A percentile compares a stretch with the other conserved stretches of the same genome.
Conservation (phyloP, 2,888 invertebrate species). For the Leucania comma region DNA sequence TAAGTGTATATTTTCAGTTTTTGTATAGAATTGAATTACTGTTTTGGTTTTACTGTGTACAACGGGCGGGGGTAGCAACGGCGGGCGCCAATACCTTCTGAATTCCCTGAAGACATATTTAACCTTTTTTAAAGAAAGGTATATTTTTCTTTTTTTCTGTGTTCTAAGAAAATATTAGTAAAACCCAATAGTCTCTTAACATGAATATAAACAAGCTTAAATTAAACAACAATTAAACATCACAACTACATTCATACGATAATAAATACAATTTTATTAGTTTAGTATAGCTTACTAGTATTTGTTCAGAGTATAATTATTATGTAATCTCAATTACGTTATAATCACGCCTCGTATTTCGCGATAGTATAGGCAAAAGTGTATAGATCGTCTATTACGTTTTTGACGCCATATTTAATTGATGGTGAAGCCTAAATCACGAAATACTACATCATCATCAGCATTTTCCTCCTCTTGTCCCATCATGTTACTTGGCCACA, state of each 20-base stretch:
- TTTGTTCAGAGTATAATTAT: constrained; percentile 1
- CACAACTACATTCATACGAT: constrained; percentile 32
- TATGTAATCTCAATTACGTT: neutral
- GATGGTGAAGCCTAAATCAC: too few species aligned
- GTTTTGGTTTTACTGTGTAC: constrained; percentile 12
- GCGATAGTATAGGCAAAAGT: neutral
- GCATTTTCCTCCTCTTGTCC: too few species aligned
- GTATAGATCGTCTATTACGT: neutral
- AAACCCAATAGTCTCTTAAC: constrained; percentile 52
- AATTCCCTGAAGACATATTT: neutral
- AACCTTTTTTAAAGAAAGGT: too few species aligned
- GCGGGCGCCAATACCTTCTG: constrained; percentile 20
- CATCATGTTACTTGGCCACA: too few species aligned
- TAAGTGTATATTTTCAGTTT: constrained; percentile 20
- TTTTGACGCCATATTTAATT: neutral
- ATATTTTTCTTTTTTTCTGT: neutral
- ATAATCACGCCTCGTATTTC: neutral
- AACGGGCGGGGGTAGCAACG: constrained; percentile 30
- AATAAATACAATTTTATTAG: neutral
- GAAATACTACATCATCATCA: too few species aligned
- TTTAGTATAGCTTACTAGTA: constrained; percentile 3
- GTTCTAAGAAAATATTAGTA: constrained; percentile 45
- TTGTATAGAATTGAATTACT: constrained; percentile 57
- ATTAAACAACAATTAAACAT: constrained; percentile 34
- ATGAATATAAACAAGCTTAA: constrained; percentile 30